Percentiles rank a stretch among this genome's conserved stretches.
Evolutionary conservation across 2,888 invertebrate species (phyloP).

Genomic region (Halocaridina rubra): DNA sequence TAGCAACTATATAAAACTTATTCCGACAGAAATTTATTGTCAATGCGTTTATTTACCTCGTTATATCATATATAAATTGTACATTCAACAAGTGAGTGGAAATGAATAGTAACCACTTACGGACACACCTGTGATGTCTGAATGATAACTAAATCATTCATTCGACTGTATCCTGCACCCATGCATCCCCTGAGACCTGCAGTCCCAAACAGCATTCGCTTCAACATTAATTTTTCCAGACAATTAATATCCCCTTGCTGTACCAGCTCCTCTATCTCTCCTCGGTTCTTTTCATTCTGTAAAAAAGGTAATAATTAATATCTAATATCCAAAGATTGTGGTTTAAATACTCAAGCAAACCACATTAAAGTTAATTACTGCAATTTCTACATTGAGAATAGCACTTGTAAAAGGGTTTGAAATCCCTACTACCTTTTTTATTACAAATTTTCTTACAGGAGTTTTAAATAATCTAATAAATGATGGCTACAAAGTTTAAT

Average conservation of each 20-base stretch:
- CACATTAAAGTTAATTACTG: too few relatives aligned
- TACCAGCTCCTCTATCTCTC: slow-evolving; percentile 72
- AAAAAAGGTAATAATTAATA: slow-evolving; percentile 44
- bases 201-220: slow-evolving; percentile 88
- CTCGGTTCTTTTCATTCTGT: slow-evolving; percentile 76
- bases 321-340: neutral
- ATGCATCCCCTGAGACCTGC: slow-evolving; percentile 92
- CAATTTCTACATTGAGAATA: too few relatives aligned
- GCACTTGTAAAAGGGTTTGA: too few relatives aligned
- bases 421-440: too few relatives aligned
- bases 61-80: too few relatives aligned
- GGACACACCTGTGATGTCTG: slow-evolving; percentile 75
- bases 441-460: too few relatives aligned
- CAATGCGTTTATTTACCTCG: too few relatives aligned
- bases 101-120: neutral
- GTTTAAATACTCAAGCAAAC: too few relatives aligned
- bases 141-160: slow-evolving; percentile 94
- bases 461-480: too few relatives aligned
- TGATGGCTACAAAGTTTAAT: too few relatives aligned
- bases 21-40: too few relatives aligned
- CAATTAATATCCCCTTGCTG: slow-evolving; percentile 68
- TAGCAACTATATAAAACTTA: too few relatives aligned
- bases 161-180: slow-evolving; percentile 91
- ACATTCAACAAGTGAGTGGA: neutral
- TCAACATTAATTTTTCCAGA: slow-evolving; percentile 76